Evolutionary conservation across 2,113 vertebrate species (phyloP), one percentile per base, ranked within the genome.

Genomic region (Eulemur macaco): DNA sequence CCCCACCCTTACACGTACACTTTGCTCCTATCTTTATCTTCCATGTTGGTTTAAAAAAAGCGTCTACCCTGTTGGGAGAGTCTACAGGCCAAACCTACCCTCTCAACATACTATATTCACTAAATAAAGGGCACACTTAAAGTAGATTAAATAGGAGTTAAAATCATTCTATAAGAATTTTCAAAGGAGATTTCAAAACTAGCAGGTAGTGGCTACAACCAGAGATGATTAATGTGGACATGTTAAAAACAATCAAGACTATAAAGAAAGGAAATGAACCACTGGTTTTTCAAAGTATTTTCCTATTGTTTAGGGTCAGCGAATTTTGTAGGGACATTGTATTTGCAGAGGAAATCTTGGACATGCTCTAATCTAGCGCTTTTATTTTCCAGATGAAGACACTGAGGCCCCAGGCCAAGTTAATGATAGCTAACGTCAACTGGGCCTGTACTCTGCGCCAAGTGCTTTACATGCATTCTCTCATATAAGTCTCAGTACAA

Each of bases 201-300:
- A 37, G n/a, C 11, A 69, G 47, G 45, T 47, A 86, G 71, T 63
- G 21, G 45, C 31, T 76, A 86, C n/a, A 93, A 95, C 15, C 47
- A 93, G 15, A 82, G 45, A 93, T 50, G 93, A 66, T 87, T 56
- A 95, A 89, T 64, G 20, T 88, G 45, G 37, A 77, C 9, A 27
- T 80, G 31, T 52, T 95, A 60, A 58, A 71, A 82, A 88, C 87
- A 92, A 83, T 85, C 50, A 68, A 88, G 42, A 86, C 34, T 54
- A 17, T 63, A 85, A 95, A 69, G 21, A 71, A 89, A 88, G 21
- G 45, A 96, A 96, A 96, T 18, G 11, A 88, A 80, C n/a, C 45
- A 81, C 66, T 78, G 54, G 54, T 50, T 87, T 96, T 73, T 73
- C 84, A n/a, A 92, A 83, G 34, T 84, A 37, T 68, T 92, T 96